phyloP scores from a whole-genome alignment of 1,140 invertebrate species.

The Tyrophagus putrescentiae region DNA sequence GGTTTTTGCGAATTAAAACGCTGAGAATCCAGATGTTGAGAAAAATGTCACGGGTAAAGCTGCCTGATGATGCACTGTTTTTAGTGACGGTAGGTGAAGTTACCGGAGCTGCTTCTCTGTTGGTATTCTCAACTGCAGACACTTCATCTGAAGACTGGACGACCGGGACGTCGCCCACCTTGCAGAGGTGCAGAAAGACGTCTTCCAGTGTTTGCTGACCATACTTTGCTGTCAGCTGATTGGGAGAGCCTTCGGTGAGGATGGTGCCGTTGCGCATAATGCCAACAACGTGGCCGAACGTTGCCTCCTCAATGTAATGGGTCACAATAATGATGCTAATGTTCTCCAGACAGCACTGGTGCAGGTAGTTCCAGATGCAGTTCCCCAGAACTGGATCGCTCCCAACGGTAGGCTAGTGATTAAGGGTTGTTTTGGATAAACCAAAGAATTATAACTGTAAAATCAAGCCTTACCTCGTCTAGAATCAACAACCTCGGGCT shows the following conservation, averaged over 20 bases:
- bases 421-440: too few relatives aligned
- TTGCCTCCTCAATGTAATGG: conserved; percentile 37
- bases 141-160: neutral
- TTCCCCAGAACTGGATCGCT: conserved; percentile 74
- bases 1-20: conserved; percentile 11
- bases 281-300: conserved; percentile 33
- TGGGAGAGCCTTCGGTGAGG: conserved; percentile 16
- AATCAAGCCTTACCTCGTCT: too few relatives aligned
- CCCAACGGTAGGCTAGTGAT: conserved; percentile 82
- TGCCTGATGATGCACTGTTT: neutral
- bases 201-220: conserved; percentile 47
- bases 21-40: conserved; percentile 12
- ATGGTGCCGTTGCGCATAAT: conserved; percentile 31
- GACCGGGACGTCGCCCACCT: neutral
- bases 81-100: neutral
- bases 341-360: conserved; percentile 55
- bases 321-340: conserved; percentile 36
- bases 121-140: neutral
- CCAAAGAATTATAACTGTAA: too few relatives aligned
- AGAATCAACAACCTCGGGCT: conserved; percentile 83
- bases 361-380: conserved; percentile 75
- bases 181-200: conserved; percentile 63
- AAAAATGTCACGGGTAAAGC: neutral
- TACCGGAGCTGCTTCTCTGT: neutral
- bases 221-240: conserved; percentile 10